phyloP scores from a whole-genome alignment of 2,888 invertebrate genomes.

The Nymphalis urticae region DNA sequence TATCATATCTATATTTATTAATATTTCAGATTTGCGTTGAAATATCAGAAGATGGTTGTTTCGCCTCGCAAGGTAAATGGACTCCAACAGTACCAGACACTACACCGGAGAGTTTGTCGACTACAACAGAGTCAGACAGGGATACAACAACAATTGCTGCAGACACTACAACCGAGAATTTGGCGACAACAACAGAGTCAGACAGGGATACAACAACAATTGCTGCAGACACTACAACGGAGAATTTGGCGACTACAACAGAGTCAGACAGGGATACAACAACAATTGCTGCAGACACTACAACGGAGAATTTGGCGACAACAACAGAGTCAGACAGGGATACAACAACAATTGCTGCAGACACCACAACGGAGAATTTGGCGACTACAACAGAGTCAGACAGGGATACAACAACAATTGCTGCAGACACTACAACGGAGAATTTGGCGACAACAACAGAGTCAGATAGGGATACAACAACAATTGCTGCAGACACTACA shows the following conservation, averaged over 20 bases:
- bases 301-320: not conserved
- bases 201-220: too few species aligned
- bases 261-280: not conserved
- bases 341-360: not conserved
- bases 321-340: not conserved
- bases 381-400: not conserved
- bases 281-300: too few species aligned
- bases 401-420: too few species aligned
- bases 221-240: too few species aligned
- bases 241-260: not conserved
- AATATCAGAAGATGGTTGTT: slow-evolving; percentile 37
- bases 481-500: too few species aligned
- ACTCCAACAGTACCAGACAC: slow-evolving; percentile 25
- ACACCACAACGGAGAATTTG: too few species aligned
- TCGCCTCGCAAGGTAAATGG: slow-evolving; percentile 26
- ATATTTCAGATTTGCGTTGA: slow-evolving; percentile 21
- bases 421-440: too few species aligned
- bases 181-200: not conserved
- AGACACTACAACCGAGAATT: too few species aligned
- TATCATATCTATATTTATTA: not conserved
- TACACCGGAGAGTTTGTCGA: not conserved
- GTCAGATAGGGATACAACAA: too few species aligned
- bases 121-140: not conserved
- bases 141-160: slow-evolving; percentile 1
- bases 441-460: not conserved